phyloP scores from a whole-genome alignment of 2,888 invertebrate species.

The Mythimna impura region DNA sequence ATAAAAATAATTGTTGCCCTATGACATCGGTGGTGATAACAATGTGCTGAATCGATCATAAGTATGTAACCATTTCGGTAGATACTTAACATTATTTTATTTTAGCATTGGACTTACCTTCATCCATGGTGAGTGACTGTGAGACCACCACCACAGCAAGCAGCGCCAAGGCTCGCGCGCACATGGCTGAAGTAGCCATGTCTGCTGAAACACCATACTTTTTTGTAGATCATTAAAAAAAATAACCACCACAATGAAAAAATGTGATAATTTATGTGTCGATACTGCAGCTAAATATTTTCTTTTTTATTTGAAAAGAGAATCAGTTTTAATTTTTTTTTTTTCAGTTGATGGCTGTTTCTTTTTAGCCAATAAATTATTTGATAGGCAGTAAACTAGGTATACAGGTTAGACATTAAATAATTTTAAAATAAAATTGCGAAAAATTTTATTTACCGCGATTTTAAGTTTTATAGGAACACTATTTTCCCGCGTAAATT shows the following conservation, averaged over 20 bases:
- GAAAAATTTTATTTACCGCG: slow-evolving; percentile 72
- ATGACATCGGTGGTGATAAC: slow-evolving; percentile 19
- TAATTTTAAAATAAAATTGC: too few relatives aligned
- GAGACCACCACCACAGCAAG: slow-evolving; percentile 72
- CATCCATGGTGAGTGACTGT: slow-evolving; percentile 87
- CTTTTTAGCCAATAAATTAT: background rate
- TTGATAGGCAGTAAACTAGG: too few relatives aligned
- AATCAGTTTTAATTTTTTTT: background rate
- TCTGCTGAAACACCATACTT: slow-evolving; percentile 68
- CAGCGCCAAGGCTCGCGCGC: slow-evolving; percentile 76
- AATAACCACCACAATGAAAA: background rate
- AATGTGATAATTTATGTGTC: too few relatives aligned
- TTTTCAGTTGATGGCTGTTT: background rate
- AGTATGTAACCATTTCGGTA: background rate
- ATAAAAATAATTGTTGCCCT: slow-evolving; percentile 23
- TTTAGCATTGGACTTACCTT: slow-evolving; percentile 78
- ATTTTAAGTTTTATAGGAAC: slow-evolving; percentile 35
- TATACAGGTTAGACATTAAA: too few relatives aligned
- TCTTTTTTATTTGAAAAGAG: too few relatives aligned
- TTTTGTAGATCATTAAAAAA: slow-evolving; percentile 17
- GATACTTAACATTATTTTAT: background rate
- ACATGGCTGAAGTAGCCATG: slow-evolving; percentile 80
- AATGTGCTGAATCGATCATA: background rate
- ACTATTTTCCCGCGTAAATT: slow-evolving; percentile 70
- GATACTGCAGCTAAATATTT: background rate